These are phyloP conservation scores for Polydrusus cervinus DNA, from an alignment of 2,888 invertebrate species.

Conservation along the genomic window DNA sequence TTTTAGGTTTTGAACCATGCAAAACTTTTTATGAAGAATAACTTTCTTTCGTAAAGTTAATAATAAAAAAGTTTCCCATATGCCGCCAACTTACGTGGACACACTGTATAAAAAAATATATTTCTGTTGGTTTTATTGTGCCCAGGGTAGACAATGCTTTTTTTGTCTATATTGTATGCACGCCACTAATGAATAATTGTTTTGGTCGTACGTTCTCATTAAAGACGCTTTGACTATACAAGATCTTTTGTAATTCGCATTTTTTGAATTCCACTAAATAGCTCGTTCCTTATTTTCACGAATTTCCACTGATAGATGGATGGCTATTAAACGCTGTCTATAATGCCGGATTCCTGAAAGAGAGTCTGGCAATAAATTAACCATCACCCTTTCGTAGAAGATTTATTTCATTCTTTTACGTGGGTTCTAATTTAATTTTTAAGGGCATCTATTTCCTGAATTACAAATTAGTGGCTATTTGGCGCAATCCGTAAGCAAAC, in stretches of 20 bases:
- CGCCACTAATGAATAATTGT: no score
- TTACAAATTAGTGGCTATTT: neutral
- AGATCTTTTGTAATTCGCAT: neutral
- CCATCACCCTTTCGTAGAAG: slow-evolving; percentile 2
- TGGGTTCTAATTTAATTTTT: slow-evolving; percentile 7
- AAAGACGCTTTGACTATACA: no score
- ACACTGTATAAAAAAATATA: no score
- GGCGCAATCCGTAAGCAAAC: neutral
- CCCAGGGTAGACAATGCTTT: no score
- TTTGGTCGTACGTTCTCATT: no score
- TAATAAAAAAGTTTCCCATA: no score
- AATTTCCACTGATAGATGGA: neutral
- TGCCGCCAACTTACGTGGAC: no score
- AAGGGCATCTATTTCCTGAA: neutral
- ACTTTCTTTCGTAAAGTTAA: no score
- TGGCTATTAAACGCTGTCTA: slow-evolving; percentile 2
- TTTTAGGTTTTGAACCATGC: no score
- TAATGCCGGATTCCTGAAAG: slow-evolving; percentile 7
- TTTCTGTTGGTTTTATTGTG: no score
- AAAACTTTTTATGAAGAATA: no score
- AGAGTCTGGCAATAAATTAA: neutral
- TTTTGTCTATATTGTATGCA: no score
- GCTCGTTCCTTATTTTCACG: neutral
- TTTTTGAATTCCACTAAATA: neutral
- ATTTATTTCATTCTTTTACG: slow-evolving; percentile 14